These are phyloP conservation scores for Heterohyrax brucei DNA, from an alignment of 2,797 vertebrate species.

Conservation along the genomic window DNA sequence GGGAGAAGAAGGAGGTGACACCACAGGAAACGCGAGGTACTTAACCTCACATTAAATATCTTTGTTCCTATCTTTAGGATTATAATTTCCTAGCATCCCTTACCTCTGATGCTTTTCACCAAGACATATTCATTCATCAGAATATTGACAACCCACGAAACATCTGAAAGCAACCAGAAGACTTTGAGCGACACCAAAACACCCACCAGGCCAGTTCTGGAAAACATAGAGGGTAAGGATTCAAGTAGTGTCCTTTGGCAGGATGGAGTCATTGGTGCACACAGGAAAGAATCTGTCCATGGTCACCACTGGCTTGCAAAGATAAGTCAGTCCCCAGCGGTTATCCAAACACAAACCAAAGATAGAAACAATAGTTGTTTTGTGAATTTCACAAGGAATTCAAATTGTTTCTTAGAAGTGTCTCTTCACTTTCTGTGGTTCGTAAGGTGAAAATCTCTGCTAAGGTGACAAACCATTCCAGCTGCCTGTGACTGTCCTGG, in stretches of 20 bases:
- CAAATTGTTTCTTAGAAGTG: background rate
- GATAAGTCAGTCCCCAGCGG: background rate
- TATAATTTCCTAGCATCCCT: slow-evolving; percentile 14
- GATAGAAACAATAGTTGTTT: background rate
- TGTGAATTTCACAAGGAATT: background rate
- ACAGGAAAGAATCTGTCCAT: background rate
- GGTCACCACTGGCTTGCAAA: background rate
- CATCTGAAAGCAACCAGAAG: background rate
- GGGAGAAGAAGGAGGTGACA: background rate
- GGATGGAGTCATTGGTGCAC: background rate
- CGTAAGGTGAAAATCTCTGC: background rate
- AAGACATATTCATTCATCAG: background rate
- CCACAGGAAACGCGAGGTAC: background rate
- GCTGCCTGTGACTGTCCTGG: background rate
- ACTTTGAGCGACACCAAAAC: background rate
- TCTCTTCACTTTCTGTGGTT: background rate
- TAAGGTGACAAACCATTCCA: background rate
- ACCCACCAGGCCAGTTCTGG: background rate
- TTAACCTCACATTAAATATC: background rate
- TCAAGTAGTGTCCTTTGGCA: background rate
- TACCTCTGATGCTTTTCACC: background rate
- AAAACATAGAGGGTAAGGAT: background rate
- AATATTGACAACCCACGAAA: background rate
- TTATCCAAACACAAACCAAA: background rate
- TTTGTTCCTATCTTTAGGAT: background rate